Base-by-base conservation (phyloP, 2,888 invertebrate genomes). In the Hybos culiciformis region DNA sequence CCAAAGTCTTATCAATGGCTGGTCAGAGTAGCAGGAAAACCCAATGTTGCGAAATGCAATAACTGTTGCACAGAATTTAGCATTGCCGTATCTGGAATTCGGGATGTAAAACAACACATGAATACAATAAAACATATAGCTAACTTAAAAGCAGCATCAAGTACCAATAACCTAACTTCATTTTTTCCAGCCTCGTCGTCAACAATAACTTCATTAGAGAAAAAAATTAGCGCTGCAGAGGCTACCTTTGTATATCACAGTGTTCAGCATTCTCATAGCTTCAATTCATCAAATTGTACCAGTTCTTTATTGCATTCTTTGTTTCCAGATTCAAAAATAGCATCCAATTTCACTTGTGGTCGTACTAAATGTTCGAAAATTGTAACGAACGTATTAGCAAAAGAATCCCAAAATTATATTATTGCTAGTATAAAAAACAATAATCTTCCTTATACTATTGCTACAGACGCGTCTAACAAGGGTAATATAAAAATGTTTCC, bases 261-360 rank as follows among this genome's bases (percentile, higher is more conserved):
- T 17, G 11, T 33, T 17, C 15, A 33, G 17, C 32, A 33, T 33
- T 33, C 17, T 3, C 32, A 18, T 5, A 31, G 39, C 19, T 39
- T 31, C n/a, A 31, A 31, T 19, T 39, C 31, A n/a, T 9, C 31
- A 7, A 31, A 39, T 39, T 39, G 39, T 19, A 31, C 18, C 20
- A 39, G 39, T 39, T 15, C 31, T 20, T 39, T 39, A 39, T 39
- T 31, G 8, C 8, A 18, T 6, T 20, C 39, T 5, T 11, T 39
- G 12, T 39, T 39, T 39, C 31, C 39, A 3, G 39, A 39, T 31
- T 39, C 20, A n/a, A 39, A 39, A 19, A 19, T 39, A 31, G 39
- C 31, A 19, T 39, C 39, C 29, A n/a, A 39, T 19, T 39, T 31
- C n/a, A 31, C 17, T 31, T 39, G 39, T 31, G 39, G 39, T 3